Evolutionary conservation across 1,140 invertebrate species (phyloP), one percentile per base, ranked within the genome.

Genomic region (Oppia nitens): DNA sequence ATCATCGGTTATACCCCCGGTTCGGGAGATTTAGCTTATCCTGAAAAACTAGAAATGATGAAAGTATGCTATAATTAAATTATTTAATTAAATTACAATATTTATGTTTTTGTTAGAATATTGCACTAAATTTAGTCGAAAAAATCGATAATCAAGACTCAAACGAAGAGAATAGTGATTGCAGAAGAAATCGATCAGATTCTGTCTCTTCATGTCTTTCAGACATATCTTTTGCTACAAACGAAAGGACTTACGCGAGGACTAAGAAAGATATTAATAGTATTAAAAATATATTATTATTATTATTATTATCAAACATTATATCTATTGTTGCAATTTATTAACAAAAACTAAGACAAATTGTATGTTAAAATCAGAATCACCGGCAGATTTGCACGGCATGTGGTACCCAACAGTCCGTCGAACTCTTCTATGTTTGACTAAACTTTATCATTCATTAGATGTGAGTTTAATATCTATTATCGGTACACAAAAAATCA

Each of bases 351-450:
- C n/a, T n/a, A n/a, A n/a, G n/a, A n/a, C n/a, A n/a, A n/a, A n/a
- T n/a, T n/a, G 17, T 40, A 40, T 17, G 20, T 1, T 48, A 27
- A 45, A 26, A 6, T 48, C 59, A 64, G 63, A 70, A 68, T 93
- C 89, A 0, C 88, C 91, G 0, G 92, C 93, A 24, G 94, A 98
- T 76, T 74, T 97, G 9, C 95, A 98, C 73, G 95, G 94, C 0
- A 95, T 98, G 91, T 99, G 95, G 95, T 98, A 97, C 75, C 95
- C 95, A 0, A 94, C 89, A 0, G 90, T 98, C 0, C 76, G 94
- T 17, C 75, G 95, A 53, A 95, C 94, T 0, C 71, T 99, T 9
- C 85, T 97, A 25, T 97, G 92, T 67, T 73, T 98, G 1, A 96
- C 92, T 0, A 83, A 96, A 63, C 75, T 98, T 0, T 97, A 95